These are phyloP conservation scores for Callyntrura sp. DNA, from an alignment of 2,888 invertebrate genomes.

Conservation along the genomic window DNA sequence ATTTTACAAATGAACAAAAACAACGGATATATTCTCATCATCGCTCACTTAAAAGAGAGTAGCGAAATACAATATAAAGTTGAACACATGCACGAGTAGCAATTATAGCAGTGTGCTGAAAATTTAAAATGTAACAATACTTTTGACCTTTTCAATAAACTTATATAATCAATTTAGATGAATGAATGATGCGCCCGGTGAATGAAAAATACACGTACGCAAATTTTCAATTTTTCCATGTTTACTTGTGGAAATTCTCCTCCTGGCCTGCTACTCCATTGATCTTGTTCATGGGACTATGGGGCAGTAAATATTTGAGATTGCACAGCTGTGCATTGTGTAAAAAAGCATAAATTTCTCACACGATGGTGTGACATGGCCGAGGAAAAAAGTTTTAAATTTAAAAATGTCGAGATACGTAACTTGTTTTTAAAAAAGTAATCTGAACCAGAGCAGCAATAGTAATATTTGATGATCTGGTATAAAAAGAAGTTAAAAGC, in stretches of 20 bases:
- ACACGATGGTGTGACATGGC: slow-evolving; percentile 39
- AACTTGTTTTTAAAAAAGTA: not conserved
- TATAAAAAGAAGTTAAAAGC: slow-evolving; percentile 1
- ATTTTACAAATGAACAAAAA: too few relatives aligned
- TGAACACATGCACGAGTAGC: too few relatives aligned
- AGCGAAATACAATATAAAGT: too few relatives aligned
- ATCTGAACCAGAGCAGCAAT: not conserved
- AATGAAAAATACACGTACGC: slow-evolving; percentile 13
- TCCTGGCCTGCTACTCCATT: slow-evolving; percentile 31
- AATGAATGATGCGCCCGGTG: slow-evolving; percentile 14
- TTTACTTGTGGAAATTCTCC: slow-evolving; percentile 38
- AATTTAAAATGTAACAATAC: too few relatives aligned
- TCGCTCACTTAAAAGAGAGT: too few relatives aligned
- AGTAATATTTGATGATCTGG: not conserved
- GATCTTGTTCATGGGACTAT: not conserved
- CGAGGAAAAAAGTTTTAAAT: slow-evolving; percentile 17
- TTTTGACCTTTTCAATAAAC: slow-evolving; percentile 14
- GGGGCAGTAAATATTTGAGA: too few relatives aligned
- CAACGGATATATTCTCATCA: too few relatives aligned
- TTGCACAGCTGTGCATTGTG: too few relatives aligned
- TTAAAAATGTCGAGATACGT: not conserved
- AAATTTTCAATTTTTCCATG: slow-evolving; percentile 38
- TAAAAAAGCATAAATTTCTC: too few relatives aligned
- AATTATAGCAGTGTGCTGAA: too few relatives aligned
- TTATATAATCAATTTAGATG: too few relatives aligned